Evolutionary conservation across 1,140 invertebrate genomes (phyloP), one percentile per base, ranked within the genome.

Genomic region (Riptortus pedestris): DNA sequence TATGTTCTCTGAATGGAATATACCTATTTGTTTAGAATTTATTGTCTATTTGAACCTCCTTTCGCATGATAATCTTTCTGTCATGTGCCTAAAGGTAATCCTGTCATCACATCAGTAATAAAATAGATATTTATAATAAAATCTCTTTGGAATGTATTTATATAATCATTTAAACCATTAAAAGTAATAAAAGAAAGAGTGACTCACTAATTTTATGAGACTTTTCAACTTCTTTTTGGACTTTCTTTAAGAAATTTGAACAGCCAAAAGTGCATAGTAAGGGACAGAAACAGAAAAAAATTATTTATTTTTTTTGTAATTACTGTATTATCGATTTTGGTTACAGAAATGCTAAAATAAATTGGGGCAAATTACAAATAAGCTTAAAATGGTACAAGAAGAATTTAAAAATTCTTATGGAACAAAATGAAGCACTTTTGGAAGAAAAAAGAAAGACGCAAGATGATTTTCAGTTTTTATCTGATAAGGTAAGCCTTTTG

Each of bases 401-500:
- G 24, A 1, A 55, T 55, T 24, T 26, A 27, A 55, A 24, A 27
- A 24, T 55, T 24, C 26, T 55, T 16, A 55, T 55, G 51, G 22
- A 20, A 16, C 18, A 55, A 18, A 55, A 55, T 55, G 51, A 22
- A 24, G 14, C 18, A 2, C 24, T 55, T 24, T 26, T 24, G 20
- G 18, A 55, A 24, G 18, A 55, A 18, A 55, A 26, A 26, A 55
- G 51, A 24, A 55, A 26, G 26, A 26, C 2, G 7, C 3, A 24
- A 16, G 51, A 55, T 26, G 24, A 55, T 24, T 12, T 55, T 7
- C 2, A 55, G 16, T 55, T 27, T 26, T 24, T 55, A 16, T 24
- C 5, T 55, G 51, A 55, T 14, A 55, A 55, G 51, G 51, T 55
- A 24, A 27, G 22, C n/a, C n/a, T n/a, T n/a, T n/a, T n/a, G n/a